phyloP scores from a whole-genome alignment of 2,888 invertebrate genomes.

The Buathra laborator region DNA sequence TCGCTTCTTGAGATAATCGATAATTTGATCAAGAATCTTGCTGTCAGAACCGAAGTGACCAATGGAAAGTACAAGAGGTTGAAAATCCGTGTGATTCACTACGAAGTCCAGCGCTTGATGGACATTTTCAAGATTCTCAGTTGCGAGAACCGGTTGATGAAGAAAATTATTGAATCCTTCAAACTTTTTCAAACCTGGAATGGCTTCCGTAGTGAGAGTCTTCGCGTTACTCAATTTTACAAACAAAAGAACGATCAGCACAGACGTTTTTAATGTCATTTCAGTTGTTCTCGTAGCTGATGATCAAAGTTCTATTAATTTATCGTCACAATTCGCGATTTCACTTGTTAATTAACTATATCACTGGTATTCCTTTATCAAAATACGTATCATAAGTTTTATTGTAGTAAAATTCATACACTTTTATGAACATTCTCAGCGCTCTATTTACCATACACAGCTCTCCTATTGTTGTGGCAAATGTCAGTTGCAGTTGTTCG shows the following conservation, averaged over 20 bases:
- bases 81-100: conserved; percentile 65
- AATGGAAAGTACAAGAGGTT: conserved; percentile 67
- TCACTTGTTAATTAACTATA: not conserved
- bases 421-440: no score
- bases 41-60: conserved; percentile 57
- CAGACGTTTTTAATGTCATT: not conserved
- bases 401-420: no score
- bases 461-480: no score
- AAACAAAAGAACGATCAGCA: conserved; percentile 1
- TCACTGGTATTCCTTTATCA: not conserved
- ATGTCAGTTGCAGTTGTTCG: no score
- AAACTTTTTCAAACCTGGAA: not conserved
- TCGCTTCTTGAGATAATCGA: conserved; percentile 45
- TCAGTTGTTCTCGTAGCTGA: not conserved
- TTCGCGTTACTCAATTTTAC: not conserved
- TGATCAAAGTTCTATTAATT: not conserved
- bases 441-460: no score
- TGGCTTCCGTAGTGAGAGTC: not conserved
- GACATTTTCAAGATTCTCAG: conserved; percentile 65
- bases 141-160: conserved; percentile 21
- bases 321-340: not conserved
- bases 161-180: conserved; percentile 52
- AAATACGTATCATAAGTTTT: no score
- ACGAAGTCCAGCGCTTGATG: conserved; percentile 66
- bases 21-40: conserved; percentile 50